Evolutionary conservation across 1,140 invertebrate species (phyloP).

Genomic region (Drosophila melanogaster): Release_6_plus_ISO1_MT NT_033779.5:15903501-15904000

Average conservation of each 20-base stretch:
- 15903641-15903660: slow-evolving; percentile 12
- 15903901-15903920: slow-evolving; percentile 70
- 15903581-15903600: slow-evolving; percentile 27
- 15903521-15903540: slow-evolving; percentile 37
- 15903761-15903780: slow-evolving; percentile 10
- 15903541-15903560: slow-evolving; percentile 55
- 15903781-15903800: slow-evolving; percentile 34
- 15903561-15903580: slow-evolving; percentile 37
- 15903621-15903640: neutral
- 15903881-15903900: slow-evolving; percentile 34
- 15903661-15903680: slow-evolving; percentile 34
- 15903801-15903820: slow-evolving; percentile 59
- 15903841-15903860: neutral
- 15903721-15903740: slow-evolving; percentile 42
- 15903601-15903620: neutral
- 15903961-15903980: slow-evolving; percentile 59
- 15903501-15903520: slow-evolving; percentile 3
- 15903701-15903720: slow-evolving; percentile 70
- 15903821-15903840: neutral
- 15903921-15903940: slow-evolving; percentile 59
- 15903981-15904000: slow-evolving; percentile 76
- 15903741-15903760: slow-evolving; percentile 32
- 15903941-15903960: slow-evolving; percentile 44
- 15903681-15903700: slow-evolving; percentile 50
- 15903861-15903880: neutral